Percentiles rank a stretch among this genome's conserved stretches.
Conservation (phyloP, 2,113 vertebrate species). For the Solenodon paradoxus region DNA sequence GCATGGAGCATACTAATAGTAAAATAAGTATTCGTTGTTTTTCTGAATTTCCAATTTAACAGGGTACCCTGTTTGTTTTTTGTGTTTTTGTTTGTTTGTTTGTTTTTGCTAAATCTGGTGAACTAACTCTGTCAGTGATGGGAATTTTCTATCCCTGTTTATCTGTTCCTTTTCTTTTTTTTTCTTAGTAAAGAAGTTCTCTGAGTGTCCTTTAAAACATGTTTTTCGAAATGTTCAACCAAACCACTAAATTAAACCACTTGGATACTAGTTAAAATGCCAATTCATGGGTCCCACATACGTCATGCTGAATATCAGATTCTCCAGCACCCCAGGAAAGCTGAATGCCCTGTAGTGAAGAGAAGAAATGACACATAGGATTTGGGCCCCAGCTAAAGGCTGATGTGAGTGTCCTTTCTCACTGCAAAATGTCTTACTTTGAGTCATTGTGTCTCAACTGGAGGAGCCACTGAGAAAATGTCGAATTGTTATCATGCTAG, state of each 20-base stretch:
- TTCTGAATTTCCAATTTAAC: conserved; percentile 9
- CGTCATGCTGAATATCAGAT: not conserved
- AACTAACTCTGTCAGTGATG: not conserved
- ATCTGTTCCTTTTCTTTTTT: not conserved
- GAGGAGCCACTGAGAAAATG: not conserved
- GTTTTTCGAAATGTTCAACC: not conserved
- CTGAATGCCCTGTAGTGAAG: not conserved
- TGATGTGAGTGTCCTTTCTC: not conserved
- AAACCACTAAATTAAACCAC: not conserved
- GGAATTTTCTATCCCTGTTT: not conserved
- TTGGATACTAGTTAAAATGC: not conserved
- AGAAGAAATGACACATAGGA: not conserved
- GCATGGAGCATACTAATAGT: not conserved
- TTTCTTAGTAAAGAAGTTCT: not conserved
- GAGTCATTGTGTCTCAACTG: not conserved
- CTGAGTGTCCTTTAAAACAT: not conserved
- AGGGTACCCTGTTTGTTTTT: not conserved
- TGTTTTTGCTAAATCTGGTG: too few relatives aligned
- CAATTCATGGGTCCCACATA: not conserved
- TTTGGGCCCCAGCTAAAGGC: not conserved
- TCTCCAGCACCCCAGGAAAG: not conserved
- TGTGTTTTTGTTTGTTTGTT: too few relatives aligned
- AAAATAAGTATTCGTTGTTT: not conserved
- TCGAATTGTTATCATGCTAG: not conserved
- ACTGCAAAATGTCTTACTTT: not conserved